Conservation (phyloP, 2,113 vertebrate genomes). For the Ptilorrhoa leucosticta region DNA sequence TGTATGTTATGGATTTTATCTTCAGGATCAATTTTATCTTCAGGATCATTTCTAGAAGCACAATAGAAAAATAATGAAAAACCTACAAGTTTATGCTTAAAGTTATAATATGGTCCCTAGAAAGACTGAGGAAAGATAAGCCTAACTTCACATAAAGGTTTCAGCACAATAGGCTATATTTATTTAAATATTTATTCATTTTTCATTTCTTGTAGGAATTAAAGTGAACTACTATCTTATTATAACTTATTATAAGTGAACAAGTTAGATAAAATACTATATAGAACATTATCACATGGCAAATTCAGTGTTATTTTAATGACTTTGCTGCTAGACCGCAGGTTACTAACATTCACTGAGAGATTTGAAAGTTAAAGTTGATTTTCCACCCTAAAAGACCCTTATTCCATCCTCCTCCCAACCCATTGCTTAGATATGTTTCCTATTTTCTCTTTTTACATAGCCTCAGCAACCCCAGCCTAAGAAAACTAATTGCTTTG, state of each 20-base stretch:
- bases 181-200: background rate
- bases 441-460: background rate
- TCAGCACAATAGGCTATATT: background rate
- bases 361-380: background rate
- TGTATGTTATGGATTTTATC: accelerated
- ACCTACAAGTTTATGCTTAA: background rate
- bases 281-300: background rate
- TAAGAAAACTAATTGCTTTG: constrained; percentile 27
- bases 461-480: background rate
- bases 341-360: background rate
- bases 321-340: background rate
- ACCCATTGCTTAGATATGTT: background rate
- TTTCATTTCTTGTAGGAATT: background rate
- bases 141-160: background rate
- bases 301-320: background rate
- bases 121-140: background rate
- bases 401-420: background rate
- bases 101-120: background rate
- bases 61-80: background rate
- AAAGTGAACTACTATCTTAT: background rate
- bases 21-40: background rate
- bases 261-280: background rate
- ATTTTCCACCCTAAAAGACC: background rate
- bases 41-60: background rate
- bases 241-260: background rate